Conservation (phyloP, 2,113 vertebrate species). For the Mirza zaza region DNA sequence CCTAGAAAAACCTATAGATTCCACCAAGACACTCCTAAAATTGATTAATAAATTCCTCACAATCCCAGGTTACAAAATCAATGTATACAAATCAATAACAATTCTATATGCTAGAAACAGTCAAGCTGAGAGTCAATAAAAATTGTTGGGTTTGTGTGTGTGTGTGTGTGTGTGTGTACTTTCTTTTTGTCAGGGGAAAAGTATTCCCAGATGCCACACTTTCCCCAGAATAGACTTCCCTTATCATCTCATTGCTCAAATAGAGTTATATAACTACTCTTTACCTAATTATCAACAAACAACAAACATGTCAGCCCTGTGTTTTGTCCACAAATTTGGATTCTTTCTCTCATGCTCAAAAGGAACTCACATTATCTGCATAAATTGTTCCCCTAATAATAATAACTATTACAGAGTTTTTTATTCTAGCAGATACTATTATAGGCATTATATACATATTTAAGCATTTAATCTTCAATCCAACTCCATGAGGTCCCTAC, state of each 20-base stretch:
- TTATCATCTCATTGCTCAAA: background rate
- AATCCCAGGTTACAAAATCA: no score
- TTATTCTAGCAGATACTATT: background rate
- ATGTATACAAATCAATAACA: no score
- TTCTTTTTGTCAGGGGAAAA: background rate
- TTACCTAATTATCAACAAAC: background rate
- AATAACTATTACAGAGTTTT: background rate
- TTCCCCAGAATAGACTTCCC: background rate
- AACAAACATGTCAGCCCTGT: background rate
- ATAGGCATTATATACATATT: background rate
- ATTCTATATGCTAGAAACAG: no score
- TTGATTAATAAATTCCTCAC: no score
- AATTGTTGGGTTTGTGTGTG: background rate
- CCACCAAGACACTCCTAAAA: no score
- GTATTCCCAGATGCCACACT: background rate
- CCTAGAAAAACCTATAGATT: no score
- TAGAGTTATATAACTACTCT: background rate
- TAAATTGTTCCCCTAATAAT: background rate
- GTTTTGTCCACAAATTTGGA: background rate
- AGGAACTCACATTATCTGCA: background rate
- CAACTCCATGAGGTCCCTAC: no score
- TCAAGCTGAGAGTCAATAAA: background rate
- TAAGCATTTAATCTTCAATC: background rate
- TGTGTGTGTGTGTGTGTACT: background rate
- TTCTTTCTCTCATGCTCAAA: background rate